Base-by-base conservation (phyloP, 2,113 vertebrate genomes). In the Zonotrichia leucophrys region DNA sequence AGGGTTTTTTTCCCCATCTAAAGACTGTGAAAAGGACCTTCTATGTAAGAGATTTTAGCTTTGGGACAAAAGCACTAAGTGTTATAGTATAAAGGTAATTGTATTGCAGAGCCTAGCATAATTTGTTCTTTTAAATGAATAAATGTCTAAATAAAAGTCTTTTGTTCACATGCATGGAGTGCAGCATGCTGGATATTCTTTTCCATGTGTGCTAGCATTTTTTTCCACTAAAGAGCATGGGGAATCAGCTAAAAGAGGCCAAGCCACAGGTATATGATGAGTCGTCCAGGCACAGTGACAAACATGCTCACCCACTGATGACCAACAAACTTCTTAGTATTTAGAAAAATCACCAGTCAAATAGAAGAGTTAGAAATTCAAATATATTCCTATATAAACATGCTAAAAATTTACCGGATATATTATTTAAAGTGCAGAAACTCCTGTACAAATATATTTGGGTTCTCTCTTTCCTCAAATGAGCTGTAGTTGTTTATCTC, bases 1-100 rank as follows among this genome's bases (percentile, higher is more conserved):
- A 24, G 49, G 9, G 27, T 3, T 4, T 1, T 0, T 3, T 58
- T 58, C 27, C n/a, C 17, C 19, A 5, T 10, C 55, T 47, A 18
- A 63, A 78, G 21, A 52, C n/a, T 66, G 12, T 52, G 42, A 47
- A 53, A 85, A 74, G 9, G 28, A 18, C 3, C 3, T 50, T 14
- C 11, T 47, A 9, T 70, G 8, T 70, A 69, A 74, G 59, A 39
- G 19, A 47, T 10, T 22, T 67, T 37, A 62, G 4, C 15, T 88
- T 83, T 66, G 31, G 35, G 31, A 52, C 24, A 87, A 31, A 60
- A 42, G 8, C 20, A 68, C 22, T 50, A 46, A 11, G 6, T 15
- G 9, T 16, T 37, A 6, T 7, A 58, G 17, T 19, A 30, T 28
- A 11, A 33, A 49, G 14, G 2, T n/a, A 28, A 79, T 49, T 82